A percentile compares a stretch with the other conserved stretches of the same genome.
Evolutionary conservation across 2,888 invertebrate species (phyloP).

Genomic region (Sphaeridia pumilis): DNA sequence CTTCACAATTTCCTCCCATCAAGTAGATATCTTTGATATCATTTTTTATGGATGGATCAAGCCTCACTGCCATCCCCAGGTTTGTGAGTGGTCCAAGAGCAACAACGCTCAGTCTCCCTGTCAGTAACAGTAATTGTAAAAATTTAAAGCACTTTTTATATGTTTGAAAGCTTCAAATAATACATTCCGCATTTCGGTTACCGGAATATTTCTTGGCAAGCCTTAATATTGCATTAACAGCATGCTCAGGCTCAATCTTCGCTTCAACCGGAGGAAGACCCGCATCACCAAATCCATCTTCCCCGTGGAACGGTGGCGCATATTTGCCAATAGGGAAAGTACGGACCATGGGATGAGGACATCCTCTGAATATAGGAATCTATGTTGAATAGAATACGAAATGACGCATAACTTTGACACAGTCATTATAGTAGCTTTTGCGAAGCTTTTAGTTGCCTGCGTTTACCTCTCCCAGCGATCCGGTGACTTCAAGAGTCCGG

Average conservation of each 20-base stretch:
- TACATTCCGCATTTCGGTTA: too few species aligned
- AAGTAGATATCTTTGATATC: constrained; percentile 24
- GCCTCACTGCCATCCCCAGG: constrained; percentile 57
- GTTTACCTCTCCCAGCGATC: too few species aligned
- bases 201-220: constrained; percentile 34
- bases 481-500: constrained; percentile 50
- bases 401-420: constrained; percentile 8
- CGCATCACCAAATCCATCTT: constrained; percentile 39
- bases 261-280: constrained; percentile 25
- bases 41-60: constrained; percentile 45
- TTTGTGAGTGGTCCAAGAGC: constrained; percentile 68
- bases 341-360: too few species aligned
- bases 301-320: constrained; percentile 38
- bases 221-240: constrained; percentile 34
- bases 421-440: not conserved
- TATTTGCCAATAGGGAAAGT: constrained; percentile 16
- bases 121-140: not conserved
- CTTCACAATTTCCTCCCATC: constrained; percentile 33
- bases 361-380: constrained; percentile 58
- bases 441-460: constrained; percentile 2
- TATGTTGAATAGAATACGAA: not conserved
- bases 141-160: too few species aligned
- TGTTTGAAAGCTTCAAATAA: too few species aligned
- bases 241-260: constrained; percentile 36
- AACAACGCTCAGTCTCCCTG: constrained; percentile 36